Evolutionary conservation across 53 echinoderm and acorn worm species (phyloP).

Genomic region (Henricia sp.): DNA sequence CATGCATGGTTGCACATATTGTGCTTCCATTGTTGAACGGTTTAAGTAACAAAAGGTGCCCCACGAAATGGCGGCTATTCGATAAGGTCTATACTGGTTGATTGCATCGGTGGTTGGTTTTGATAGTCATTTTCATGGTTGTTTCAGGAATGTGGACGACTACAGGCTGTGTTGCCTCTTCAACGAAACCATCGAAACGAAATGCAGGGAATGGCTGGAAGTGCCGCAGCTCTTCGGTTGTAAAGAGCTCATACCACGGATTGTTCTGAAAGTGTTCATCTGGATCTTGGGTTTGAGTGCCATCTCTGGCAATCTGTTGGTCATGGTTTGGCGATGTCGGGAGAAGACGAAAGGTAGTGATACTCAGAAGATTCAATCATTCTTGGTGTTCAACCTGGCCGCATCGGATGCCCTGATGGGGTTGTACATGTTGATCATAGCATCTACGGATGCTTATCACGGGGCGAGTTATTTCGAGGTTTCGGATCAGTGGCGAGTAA

Average conservation of each 20-base stretch:
- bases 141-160: constrained; percentile 18
- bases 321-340: constrained; percentile 29
- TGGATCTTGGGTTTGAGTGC: constrained; percentile 75
- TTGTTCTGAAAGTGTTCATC: constrained; percentile 26
- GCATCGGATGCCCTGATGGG: constrained; percentile 54
- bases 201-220: background rate
- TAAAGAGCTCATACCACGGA: background rate
- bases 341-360: constrained; percentile 5
- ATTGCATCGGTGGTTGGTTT: background rate
- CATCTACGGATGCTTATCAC: too few species aligned
- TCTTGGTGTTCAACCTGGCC: constrained; percentile 49
- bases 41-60: too few species aligned
- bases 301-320: constrained; percentile 56
- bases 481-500: constrained; percentile 18
- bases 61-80: too few species aligned
- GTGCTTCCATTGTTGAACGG: too few species aligned
- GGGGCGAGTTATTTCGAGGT: too few species aligned
- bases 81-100: too few species aligned
- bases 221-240: constrained; percentile 11
- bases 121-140: background rate
- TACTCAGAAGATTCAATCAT: constrained; percentile 20
- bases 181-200: background rate
- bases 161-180: constrained; percentile 26
- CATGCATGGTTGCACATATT: too few species aligned
- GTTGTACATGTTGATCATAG: constrained; percentile 61